Conservation (phyloP, 2,797 vertebrate genomes). For the Eulemur albifrons region DNA sequence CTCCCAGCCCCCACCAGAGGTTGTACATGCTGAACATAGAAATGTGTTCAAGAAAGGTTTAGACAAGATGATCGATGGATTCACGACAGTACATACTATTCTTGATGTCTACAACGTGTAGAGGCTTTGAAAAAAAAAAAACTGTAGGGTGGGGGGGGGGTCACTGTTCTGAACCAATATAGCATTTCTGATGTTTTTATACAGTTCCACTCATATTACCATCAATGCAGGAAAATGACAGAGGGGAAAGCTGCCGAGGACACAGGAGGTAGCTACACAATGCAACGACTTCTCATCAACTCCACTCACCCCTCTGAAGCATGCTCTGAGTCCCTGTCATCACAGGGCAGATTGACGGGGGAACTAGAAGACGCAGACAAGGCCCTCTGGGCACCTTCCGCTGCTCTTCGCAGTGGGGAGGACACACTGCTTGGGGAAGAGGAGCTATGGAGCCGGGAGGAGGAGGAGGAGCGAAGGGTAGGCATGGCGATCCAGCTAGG, state of each 20-base stretch:
- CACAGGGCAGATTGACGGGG: not conserved
- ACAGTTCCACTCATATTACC: not conserved
- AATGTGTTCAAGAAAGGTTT: not conserved
- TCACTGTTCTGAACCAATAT: not conserved
- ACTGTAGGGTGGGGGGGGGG: not conserved
- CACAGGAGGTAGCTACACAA: not conserved
- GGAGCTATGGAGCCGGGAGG: not conserved
- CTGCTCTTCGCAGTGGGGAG: slow-evolving; percentile 16
- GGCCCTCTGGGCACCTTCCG: not conserved
- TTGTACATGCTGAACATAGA: not conserved
- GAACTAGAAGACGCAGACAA: slow-evolving; percentile 12
- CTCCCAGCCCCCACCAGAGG: not conserved
- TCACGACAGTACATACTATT: not conserved
- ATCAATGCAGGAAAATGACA: not conserved
- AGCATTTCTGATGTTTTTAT: not conserved
- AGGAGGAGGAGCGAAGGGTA: not conserved
- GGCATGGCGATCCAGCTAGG: slow-evolving; percentile 51
- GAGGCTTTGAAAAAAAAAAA: not conserved
- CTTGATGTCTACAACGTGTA: not conserved
- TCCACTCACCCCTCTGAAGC: slow-evolving; percentile 65
- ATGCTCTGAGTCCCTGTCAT: not conserved
- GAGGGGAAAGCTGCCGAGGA: not conserved
- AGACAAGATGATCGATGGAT: not conserved
- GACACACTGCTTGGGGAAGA: slow-evolving; percentile 33
- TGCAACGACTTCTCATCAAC: not conserved